Conservation (phyloP, 2,797 vertebrate species). For the Parotocinclus haroldoi region DNA sequence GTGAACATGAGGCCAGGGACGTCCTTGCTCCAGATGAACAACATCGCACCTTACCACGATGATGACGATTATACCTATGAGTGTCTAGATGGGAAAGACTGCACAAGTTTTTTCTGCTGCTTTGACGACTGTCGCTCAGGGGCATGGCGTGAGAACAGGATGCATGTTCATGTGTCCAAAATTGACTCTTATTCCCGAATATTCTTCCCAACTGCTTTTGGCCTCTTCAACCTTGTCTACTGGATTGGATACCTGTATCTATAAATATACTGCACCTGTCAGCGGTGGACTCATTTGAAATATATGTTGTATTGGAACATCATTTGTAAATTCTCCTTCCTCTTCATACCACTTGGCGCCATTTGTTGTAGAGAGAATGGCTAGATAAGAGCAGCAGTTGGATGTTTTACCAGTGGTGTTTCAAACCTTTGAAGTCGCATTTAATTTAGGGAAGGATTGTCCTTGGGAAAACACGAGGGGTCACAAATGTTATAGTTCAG, state of each 20-base stretch:
- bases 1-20: constrained; percentile 80
- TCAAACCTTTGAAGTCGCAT: constrained; percentile 12
- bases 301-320: constrained; percentile 18
- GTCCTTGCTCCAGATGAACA: constrained; percentile 89
- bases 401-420: constrained; percentile 29
- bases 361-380: too few species aligned
- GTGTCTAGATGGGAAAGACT: constrained; percentile 93
- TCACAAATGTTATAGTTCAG: constrained; percentile 3
- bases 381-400: too few species aligned
- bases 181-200: constrained; percentile 93
- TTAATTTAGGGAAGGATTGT: constrained; percentile 12
- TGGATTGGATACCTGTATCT: constrained; percentile 95
- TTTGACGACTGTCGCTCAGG: constrained; percentile 93
- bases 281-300: constrained; percentile 25
- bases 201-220: constrained; percentile 95
- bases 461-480: background rate
- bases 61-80: constrained; percentile 83
- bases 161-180: constrained; percentile 92
- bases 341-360: constrained; percentile 21
- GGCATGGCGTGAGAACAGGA: constrained; percentile 88
- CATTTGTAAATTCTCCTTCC: constrained; percentile 39
- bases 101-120: constrained; percentile 93
- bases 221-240: constrained; percentile 94
- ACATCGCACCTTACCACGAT: constrained; percentile 79
- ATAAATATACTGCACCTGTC: constrained; percentile 59